Evolutionary conservation across 1,140 invertebrate species (phyloP).

Genomic region (Phortica variegata): DNA sequence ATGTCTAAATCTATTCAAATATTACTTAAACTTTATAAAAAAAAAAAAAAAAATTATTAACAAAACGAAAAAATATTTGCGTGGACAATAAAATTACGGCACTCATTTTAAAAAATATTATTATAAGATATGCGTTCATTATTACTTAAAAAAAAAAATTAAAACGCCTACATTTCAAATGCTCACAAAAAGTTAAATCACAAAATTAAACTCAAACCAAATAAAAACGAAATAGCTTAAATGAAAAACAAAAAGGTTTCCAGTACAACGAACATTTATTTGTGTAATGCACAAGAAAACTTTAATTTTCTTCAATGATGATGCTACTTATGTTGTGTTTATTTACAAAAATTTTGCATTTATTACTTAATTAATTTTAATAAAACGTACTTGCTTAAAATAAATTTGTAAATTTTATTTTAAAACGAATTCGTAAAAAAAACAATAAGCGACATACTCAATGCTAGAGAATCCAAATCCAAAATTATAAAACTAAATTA

Average conservation of each 20-base stretch:
- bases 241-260: slow-evolving; percentile 44
- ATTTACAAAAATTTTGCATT: slow-evolving; percentile 31
- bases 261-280: slow-evolving; percentile 53
- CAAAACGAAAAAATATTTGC: slow-evolving; percentile 45
- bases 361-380: slow-evolving; percentile 55
- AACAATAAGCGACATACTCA: slow-evolving; percentile 31
- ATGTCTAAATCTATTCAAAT: background rate
- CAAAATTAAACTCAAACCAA: slow-evolving; percentile 11
- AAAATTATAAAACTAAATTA: slow-evolving; percentile 20
- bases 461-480: slow-evolving; percentile 56
- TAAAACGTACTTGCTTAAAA: slow-evolving; percentile 12
- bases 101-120: slow-evolving; percentile 36
- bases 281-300: slow-evolving; percentile 17
- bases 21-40: background rate
- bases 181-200: slow-evolving; percentile 3
- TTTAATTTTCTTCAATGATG: slow-evolving; percentile 21
- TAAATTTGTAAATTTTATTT: slow-evolving; percentile 23
- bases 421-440: slow-evolving; percentile 50
- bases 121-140: slow-evolving; percentile 1
- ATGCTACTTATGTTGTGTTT: slow-evolving; percentile 4
- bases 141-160: slow-evolving; percentile 14
- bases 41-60: slow-evolving; percentile 27
- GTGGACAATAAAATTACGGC: slow-evolving; percentile 50
- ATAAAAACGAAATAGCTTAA: slow-evolving; percentile 10
- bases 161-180: slow-evolving; percentile 10